Evolutionary conservation across 2,113 vertebrate species (phyloP).

Genomic region (Paramormyrops kingsleyae): DNA sequence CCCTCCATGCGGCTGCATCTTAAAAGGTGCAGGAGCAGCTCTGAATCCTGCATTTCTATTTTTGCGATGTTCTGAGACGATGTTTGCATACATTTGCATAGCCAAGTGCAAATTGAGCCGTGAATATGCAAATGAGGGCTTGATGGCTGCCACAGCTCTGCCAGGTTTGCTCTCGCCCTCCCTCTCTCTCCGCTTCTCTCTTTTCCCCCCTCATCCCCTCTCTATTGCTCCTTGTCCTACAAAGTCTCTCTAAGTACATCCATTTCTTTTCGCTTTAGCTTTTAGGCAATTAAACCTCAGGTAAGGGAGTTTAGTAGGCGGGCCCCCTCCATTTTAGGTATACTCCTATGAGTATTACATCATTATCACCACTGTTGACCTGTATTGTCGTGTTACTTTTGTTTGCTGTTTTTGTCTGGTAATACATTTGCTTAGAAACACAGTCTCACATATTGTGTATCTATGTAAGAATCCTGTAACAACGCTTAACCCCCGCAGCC

Average conservation of each 20-base stretch:
- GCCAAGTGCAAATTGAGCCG: conserved; percentile 93
- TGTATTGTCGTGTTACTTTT: conserved; percentile 32
- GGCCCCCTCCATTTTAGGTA: background rate
- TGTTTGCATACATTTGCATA: conserved; percentile 99
- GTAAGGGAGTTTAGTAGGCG: background rate
- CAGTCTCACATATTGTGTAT: conserved; percentile 36
- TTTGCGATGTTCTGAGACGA: conserved; percentile 96
- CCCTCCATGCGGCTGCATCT: conserved; percentile 73
- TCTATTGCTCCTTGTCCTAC: background rate
- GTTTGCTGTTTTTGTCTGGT: conserved; percentile 39
- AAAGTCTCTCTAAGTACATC: conserved; percentile 4
- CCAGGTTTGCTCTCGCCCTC: conserved; percentile 64
- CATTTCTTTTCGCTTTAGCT: background rate
- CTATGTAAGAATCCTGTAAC: conserved; percentile 47
- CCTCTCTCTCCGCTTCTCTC: conserved; percentile 48
- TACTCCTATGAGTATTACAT: background rate
- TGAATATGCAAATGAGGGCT: conserved; percentile 90
- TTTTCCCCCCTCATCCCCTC: conserved; percentile 24
- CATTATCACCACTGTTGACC: conserved; percentile 49
- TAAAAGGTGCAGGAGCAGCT: conserved; percentile 80
- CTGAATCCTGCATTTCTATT: conserved; percentile 94
- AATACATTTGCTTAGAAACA: conserved; percentile 48
- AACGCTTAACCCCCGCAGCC: conserved; percentile 51
- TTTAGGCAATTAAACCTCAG: background rate
- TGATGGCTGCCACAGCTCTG: conserved; percentile 71